Conservation (phyloP, 2,888 invertebrate species). For the Gymnoscelis rufifasciata region DNA sequence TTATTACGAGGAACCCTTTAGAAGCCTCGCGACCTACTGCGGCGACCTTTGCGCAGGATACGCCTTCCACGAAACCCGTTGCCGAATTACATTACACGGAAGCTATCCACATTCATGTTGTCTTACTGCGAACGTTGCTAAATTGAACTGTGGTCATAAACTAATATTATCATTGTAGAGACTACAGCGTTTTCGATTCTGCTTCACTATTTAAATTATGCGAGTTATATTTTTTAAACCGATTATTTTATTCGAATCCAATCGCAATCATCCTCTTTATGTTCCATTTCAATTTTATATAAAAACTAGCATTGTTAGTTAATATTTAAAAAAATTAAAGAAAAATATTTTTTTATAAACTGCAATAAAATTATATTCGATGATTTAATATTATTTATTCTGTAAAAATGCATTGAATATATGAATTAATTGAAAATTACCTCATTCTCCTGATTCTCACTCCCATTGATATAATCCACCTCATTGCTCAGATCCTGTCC, state of each 20-base stretch:
- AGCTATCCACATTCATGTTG: slow-evolving; percentile 5
- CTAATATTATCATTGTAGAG: too few species aligned
- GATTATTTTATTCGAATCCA: too few species aligned
- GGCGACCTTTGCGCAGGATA: slow-evolving; percentile 16
- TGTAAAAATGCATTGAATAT: too few species aligned
- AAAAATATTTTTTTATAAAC: too few species aligned
- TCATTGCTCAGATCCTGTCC: slow-evolving; percentile 38
- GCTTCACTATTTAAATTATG: background rate
- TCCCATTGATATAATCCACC: slow-evolving; percentile 38
- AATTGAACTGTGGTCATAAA: background rate
- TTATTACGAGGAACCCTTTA: background rate
- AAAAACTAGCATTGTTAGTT: too few species aligned
- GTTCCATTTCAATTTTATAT: too few species aligned
- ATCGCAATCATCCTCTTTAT: too few species aligned
- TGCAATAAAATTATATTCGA: too few species aligned
- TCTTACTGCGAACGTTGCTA: background rate
- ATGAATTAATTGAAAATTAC: slow-evolving; percentile 27
- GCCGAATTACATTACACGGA: slow-evolving; percentile 10
- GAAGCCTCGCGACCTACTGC: slow-evolving; percentile 15
- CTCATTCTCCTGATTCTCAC: slow-evolving; percentile 39
- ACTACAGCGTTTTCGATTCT: background rate
- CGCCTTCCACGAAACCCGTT: slow-evolving; percentile 20
- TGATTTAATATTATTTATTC: too few species aligned
- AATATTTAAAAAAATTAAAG: too few species aligned
- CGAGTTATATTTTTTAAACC: too few species aligned